Evolutionary conservation across 2,888 invertebrate species (phyloP), one percentile per base, ranked within the genome.

Genomic region (Creontiades dilutus): DNA sequence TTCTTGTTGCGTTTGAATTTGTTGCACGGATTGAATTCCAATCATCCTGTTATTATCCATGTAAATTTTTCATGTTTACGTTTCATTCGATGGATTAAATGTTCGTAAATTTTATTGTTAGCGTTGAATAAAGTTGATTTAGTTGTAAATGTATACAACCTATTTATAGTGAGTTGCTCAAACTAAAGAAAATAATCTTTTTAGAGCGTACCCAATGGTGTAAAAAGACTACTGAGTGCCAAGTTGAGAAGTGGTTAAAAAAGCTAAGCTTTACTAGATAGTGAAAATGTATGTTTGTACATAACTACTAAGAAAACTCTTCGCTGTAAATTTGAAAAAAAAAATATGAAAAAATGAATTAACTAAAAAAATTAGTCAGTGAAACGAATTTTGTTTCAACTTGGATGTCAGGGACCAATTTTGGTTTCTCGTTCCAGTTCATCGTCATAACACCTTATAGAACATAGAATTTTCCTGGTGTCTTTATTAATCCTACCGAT

Each of bases 171-270:
- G 12, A 68, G 23, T 5, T 68, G 68, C 68, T 68, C 68, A 68
- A 68, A 68, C 23, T 68, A 23, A 23, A 27, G 12, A 68, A 68
- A 19, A 7, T 23, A 68, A 23, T 23, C 16, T 68, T 23, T 68
- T 68, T 68, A 68, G 68, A 68, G 68, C 68, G 68, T 68, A 23
- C 68, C 68, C 68, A 68, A 27, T 68, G 68, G 68, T 68, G 23
- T 68, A 68, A 23, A 23, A 68, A 68, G 68, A 68, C 68, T 68
- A 68, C 9, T 19, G 68, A 68, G 68, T 68, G 68, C 68, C 68
- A 68, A 68, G 68, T 23, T 68, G 27, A 68, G 23, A 68, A 23
- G 68, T 23, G 23, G 68, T 23, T 23, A 23, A 68, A 19, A 68
- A 68, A 23, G 12, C 23, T 27, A 68, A 68, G 68, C 68, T 68